Evolutionary conservation across 2,113 vertebrate species (phyloP).

Genomic region (Chlorodrepanis virens): DNA sequence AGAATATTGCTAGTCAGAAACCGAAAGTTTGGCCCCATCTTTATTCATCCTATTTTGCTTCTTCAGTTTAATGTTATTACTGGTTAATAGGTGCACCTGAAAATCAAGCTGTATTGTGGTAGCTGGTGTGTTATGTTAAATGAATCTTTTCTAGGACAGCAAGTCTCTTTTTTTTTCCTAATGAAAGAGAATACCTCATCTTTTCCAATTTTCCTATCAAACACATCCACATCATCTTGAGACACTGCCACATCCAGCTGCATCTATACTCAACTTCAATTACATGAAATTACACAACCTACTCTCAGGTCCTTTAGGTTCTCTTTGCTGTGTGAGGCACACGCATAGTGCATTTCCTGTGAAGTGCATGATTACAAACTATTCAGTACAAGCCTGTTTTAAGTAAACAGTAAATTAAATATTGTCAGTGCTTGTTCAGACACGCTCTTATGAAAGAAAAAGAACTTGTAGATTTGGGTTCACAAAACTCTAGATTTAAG

Average conservation of each 20-base stretch:
- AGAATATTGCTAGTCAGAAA: constrained; percentile 49
- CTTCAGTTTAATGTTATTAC: constrained; percentile 71
- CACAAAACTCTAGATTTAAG: constrained; percentile 31
- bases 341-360: constrained; percentile 45
- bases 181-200: constrained; percentile 73
- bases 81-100: constrained; percentile 74
- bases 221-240: constrained; percentile 67
- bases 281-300: constrained; percentile 70
- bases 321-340: constrained; percentile 55
- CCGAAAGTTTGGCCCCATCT: constrained; percentile 54
- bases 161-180: constrained; percentile 55
- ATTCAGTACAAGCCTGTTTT: constrained; percentile 69
- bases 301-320: constrained; percentile 67
- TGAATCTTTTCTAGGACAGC: constrained; percentile 65
- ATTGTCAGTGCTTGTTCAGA: constrained; percentile 61
- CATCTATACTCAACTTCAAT: constrained; percentile 65
- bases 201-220: constrained; percentile 76
- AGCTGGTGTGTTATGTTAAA: constrained; percentile 67
- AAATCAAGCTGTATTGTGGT: constrained; percentile 75
- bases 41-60: constrained; percentile 68
- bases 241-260: constrained; percentile 66
- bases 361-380: constrained; percentile 66
- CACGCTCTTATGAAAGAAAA: neutral
- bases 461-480: constrained; percentile 44
- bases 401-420: constrained; percentile 73